A percentile compares a stretch with the other conserved stretches of the same genome.
Conservation (phyloP, 2,113 vertebrate genomes). For the Acinonyx jubatus region DNA sequence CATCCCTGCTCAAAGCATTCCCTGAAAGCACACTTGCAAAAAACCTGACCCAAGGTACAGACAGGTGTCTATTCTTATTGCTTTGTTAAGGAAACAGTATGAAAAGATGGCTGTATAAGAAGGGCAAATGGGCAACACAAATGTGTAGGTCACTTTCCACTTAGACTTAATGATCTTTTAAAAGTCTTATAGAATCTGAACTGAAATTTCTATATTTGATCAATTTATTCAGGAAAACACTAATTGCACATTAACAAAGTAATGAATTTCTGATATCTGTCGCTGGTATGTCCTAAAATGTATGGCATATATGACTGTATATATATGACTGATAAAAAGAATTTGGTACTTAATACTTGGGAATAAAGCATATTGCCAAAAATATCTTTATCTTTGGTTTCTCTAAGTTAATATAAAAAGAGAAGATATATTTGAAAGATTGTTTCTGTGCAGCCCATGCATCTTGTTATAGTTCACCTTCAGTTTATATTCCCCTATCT, state of each 20-base stretch:
- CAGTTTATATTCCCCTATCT: not conserved
- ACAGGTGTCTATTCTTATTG: not conserved
- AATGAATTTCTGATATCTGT: not conserved
- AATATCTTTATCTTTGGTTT: not conserved
- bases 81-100: not conserved
- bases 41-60: not conserved
- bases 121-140: not conserved
- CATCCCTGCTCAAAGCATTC: not conserved
- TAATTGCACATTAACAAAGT: not conserved
- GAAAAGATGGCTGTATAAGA: not conserved
- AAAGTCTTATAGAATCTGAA: not conserved
- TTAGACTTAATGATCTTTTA: not conserved
- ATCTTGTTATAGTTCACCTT: not conserved
- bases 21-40: not conserved
- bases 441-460: not conserved
- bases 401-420: not conserved
- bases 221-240: not conserved
- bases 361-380: not conserved
- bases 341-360: not conserved
- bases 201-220: not conserved
- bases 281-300: not conserved
- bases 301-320: not conserved
- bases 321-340: not conserved
- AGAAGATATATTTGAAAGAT: not conserved
- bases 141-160: not conserved